These are phyloP conservation scores for Jacana jacana DNA, from an alignment of 2,113 vertebrate species.

Conservation along the genomic window DNA sequence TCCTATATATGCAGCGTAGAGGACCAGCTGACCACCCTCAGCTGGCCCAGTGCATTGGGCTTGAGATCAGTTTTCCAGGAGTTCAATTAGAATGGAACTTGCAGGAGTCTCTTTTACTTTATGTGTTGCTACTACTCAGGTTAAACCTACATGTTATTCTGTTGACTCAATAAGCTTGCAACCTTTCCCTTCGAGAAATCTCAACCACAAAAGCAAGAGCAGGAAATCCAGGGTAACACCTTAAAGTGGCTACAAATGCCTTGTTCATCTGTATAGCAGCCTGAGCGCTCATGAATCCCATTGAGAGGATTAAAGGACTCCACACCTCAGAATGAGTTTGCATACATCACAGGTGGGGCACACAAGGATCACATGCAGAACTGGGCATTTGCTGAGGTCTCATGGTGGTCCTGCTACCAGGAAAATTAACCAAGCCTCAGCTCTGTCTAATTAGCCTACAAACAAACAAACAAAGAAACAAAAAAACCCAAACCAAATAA, in stretches of 20 bases:
- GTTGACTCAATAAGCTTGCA: background rate
- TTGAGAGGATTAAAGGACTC: background rate
- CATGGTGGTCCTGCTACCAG: background rate
- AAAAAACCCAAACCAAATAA: background rate
- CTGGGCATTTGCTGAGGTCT: background rate
- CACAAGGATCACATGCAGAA: accelerated
- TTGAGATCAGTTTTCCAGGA: background rate
- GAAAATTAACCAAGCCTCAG: background rate
- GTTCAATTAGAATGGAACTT: background rate
- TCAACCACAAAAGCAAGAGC: background rate
- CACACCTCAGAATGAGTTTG: background rate
- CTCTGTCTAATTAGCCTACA: background rate
- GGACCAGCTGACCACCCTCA: background rate
- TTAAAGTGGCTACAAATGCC: background rate
- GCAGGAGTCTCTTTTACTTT: background rate
- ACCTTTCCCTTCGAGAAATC: background rate
- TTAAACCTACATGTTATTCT: background rate
- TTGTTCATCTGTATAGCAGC: background rate
- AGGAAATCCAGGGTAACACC: background rate
- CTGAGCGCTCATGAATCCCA: background rate
- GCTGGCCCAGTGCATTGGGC: background rate
- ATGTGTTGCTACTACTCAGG: background rate
- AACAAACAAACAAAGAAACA: background rate
- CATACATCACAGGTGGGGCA: background rate
- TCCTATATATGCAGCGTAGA: background rate